Percentiles rank a stretch among this genome's conserved stretches.
Evolutionary conservation across 1,140 invertebrate species (phyloP).

Genomic region (Vanessa tameamea): DNA sequence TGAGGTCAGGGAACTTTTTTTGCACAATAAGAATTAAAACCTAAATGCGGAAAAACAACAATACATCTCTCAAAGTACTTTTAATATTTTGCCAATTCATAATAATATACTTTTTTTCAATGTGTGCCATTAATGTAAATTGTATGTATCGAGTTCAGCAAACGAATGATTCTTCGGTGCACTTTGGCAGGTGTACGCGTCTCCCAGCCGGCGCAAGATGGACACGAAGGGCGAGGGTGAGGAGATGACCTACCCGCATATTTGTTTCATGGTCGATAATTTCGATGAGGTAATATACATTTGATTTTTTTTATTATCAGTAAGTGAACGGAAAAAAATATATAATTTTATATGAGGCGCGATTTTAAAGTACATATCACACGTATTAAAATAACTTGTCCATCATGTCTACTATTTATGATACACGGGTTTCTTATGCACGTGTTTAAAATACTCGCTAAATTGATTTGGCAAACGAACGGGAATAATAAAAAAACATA

Average conservation of each 20-base stretch:
- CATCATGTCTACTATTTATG: not conserved
- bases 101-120: too few relatives aligned
- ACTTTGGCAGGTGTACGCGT: slow-evolving; percentile 91
- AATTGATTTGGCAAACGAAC: not conserved
- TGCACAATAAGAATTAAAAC: too few relatives aligned
- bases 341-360: too few relatives aligned
- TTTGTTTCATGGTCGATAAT: slow-evolving; percentile 99
- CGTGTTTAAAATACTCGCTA: not conserved
- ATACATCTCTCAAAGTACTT: too few relatives aligned
- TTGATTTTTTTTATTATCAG: not conserved
- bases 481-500: not conserved
- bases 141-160: not conserved
- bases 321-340: too few relatives aligned
- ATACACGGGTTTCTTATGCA: not conserved
- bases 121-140: not conserved
- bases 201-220: slow-evolving; percentile 97
- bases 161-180: not conserved
- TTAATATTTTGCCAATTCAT: too few relatives aligned
- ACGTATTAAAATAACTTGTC: not conserved
- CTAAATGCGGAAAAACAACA: too few relatives aligned
- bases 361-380: too few relatives aligned
- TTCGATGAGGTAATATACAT: slow-evolving; percentile 92
- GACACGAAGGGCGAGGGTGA: slow-evolving; percentile 98
- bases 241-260: slow-evolving; percentile 99
- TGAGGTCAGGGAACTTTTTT: too few relatives aligned